Conservation (phyloP, 2,113 vertebrate species). For the Bubo blakistoni region DNA sequence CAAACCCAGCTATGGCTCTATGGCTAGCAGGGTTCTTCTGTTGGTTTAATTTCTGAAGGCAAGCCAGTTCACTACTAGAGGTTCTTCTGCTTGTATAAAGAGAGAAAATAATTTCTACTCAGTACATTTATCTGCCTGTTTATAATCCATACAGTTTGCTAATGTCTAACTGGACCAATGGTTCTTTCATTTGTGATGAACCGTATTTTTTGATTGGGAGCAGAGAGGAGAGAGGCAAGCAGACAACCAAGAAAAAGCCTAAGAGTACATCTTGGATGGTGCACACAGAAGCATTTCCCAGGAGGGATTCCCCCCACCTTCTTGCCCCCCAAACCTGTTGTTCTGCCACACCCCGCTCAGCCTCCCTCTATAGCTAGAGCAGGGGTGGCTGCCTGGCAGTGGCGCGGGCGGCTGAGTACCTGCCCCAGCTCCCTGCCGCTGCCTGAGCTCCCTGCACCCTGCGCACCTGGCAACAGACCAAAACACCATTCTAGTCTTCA, state of each 20-base stretch:
- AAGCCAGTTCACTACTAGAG: background rate
- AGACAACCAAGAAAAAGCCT: background rate
- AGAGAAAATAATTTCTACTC: background rate
- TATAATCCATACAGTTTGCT: background rate
- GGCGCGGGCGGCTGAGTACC: background rate
- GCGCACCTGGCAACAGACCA: background rate
- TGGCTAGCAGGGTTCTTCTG: background rate
- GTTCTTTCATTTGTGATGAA: background rate
- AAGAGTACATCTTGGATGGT: background rate
- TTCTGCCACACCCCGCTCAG: background rate
- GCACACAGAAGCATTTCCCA: fast-evolving
- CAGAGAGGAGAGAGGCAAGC: background rate
- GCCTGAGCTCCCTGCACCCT: background rate
- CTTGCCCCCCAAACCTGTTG: background rate
- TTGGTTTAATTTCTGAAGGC: background rate
- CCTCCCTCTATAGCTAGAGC: fast-evolving
- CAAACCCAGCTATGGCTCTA: background rate
- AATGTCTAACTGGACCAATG: background rate
- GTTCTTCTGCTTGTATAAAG: background rate
- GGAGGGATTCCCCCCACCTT: background rate
- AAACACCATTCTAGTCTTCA: conserved; percentile 36
- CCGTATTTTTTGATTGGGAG: background rate
- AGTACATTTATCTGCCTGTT: background rate
- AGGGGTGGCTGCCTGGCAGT: background rate
- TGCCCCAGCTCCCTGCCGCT: fast-evolving